Base-by-base conservation (phyloP, 2,797 vertebrate genomes). In the Scolopax bukidnonensis region DNA sequence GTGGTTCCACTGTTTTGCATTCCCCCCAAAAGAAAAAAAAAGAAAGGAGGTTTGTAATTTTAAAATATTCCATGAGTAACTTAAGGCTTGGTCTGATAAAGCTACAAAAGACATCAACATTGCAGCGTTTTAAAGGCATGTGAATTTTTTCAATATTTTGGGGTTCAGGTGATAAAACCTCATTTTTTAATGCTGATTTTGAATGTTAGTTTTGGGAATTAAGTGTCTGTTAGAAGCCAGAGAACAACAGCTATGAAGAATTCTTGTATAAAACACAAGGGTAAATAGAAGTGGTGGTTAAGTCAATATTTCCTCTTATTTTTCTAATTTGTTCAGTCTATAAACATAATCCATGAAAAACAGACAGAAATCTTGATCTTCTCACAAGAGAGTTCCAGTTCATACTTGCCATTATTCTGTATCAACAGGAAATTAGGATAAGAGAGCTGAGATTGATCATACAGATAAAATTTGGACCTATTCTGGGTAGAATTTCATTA, bases 221-320 rank as follows among this genome's bases (percentile, higher is more conserved):
- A 68, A 79, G 11, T 17, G 25, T 33, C 84, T 87, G 9, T 56
- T 92, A 61, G 65, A 93, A 94, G 50, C 19, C 75, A 93, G n/a
- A 89, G 50, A 78, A 47, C 12, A 69, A 82, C 20, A 4, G 18
- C 20, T 91, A 36, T 54, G 50, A 87, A 40, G 30, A 83, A 91
- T 76, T 84, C 13, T 78, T 71, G 16, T n/a, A 43, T 16, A 87
- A 90, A 88, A 38, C 10, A 68, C 5, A 70, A 76, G 32, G 9
- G 51, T 69, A 90, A 87, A 84, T 70, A 64, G 40, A 92, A 80
- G 48, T 59, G 40, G 48, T 86, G 50, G 47, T 75, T 28, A 61
- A 84, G 70, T 82, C 74, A 86, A 61, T 60, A 75, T 77, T 92
- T 92, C 43, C 57, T 76, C 91, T 79, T 64, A 64, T 94, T 91